Conservation (phyloP, 2,888 invertebrate genomes). For the Drosophila tripunctata region DNA sequence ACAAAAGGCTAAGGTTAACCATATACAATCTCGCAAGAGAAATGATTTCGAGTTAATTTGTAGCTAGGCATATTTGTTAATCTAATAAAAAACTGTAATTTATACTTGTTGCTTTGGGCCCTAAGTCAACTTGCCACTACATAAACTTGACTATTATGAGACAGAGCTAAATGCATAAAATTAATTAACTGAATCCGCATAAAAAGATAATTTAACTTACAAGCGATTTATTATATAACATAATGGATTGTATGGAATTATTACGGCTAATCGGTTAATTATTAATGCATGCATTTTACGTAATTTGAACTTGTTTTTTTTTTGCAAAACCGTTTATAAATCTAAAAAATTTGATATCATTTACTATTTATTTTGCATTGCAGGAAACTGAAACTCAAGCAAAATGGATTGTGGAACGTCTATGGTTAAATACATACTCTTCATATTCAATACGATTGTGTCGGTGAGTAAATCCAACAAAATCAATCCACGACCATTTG, state of each 20-base stretch:
- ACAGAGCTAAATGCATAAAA: constrained; percentile 8
- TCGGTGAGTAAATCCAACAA: constrained; percentile 87
- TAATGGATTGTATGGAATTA: constrained; percentile 1
- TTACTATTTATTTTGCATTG: neutral
- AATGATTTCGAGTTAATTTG: neutral
- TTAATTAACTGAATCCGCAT: constrained; percentile 22
- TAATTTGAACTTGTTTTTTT: constrained; percentile 32
- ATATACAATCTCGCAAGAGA: neutral
- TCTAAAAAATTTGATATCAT: neutral
- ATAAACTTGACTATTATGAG: constrained; percentile 5
- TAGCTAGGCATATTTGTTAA: neutral
- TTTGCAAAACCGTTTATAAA: neutral
- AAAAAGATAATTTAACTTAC: constrained; percentile 18
- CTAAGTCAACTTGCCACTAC: constrained; percentile 6
- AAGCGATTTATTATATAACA: constrained; percentile 17
- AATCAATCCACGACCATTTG: too few relatives aligned
- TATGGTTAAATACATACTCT: constrained; percentile 92
- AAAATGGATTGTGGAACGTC: constrained; percentile 87
- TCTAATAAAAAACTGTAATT: neutral
- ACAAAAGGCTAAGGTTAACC: constrained; percentile 4
- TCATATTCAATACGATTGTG: constrained; percentile 91
- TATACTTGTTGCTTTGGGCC: neutral
- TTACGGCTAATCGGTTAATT: constrained; percentile 3
- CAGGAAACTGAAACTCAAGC: constrained; percentile 8
- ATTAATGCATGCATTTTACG: constrained; percentile 15